Evolutionary conservation across 2,113 vertebrate genomes (phyloP).

Genomic region (Anhinga rufa): DNA sequence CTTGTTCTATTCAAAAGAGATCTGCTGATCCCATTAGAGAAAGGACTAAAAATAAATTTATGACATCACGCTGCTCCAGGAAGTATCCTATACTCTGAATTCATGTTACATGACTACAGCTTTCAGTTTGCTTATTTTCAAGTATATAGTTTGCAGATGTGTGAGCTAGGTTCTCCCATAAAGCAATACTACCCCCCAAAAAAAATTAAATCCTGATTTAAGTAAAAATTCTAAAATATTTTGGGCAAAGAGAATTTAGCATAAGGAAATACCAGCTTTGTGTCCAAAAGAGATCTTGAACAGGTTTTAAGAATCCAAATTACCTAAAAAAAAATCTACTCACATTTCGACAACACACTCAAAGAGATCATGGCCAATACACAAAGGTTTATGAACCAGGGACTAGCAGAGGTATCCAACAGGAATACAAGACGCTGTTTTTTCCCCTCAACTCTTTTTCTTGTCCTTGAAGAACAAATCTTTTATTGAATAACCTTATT

Average conservation of each 20-base stretch:
- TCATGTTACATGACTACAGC: not conserved
- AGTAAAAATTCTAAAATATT: not conserved
- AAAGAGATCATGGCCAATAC: not conserved
- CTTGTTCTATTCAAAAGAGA: not conserved
- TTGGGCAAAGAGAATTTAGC: not conserved
- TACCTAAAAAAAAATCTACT: not conserved
- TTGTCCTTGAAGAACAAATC: not conserved
- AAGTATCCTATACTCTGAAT: slow-evolving; percentile 19
- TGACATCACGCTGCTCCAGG: slow-evolving; percentile 9
- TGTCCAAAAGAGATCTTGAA: not conserved
- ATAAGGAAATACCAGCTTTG: not conserved
- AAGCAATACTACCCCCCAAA: not conserved
- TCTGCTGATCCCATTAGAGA: not conserved
- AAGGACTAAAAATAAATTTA: slow-evolving; percentile 37
- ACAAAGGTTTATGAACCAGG: not conserved
- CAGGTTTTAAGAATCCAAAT: not conserved
- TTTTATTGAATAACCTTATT: not conserved
- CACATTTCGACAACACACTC: not conserved
- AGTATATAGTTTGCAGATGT: not conserved
- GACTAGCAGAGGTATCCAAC: not conserved
- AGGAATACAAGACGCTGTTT: not conserved
- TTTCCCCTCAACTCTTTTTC: not conserved
- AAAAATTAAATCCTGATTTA: not conserved
- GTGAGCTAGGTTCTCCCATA: not conserved
- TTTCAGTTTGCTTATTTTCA: not conserved